Evolutionary conservation across 1,140 invertebrate genomes (phyloP), one percentile per base, ranked within the genome.

Genomic region (Trissolcus basalis): DNA sequence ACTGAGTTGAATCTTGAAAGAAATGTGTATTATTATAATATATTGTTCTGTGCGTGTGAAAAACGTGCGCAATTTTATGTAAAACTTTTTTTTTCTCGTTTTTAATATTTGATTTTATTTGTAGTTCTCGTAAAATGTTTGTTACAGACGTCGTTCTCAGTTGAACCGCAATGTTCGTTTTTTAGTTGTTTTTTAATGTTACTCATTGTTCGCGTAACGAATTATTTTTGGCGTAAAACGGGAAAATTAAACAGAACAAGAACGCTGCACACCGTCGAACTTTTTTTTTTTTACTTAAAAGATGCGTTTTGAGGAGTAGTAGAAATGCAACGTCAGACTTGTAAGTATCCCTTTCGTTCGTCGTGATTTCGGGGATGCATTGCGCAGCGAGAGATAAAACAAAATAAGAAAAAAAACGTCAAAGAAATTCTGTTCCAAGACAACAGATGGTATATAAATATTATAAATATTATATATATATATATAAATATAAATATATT

Each of bases 381-480:
- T 60, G 59, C 54, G 67, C 58, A 61, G 53, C 13, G 47, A n/a
- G 19, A 59, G 51, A 58, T 48, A 55, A 27, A 27, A 27, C 6
- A 6, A 27, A 27, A 27, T 6, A 63, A 56, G 12, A 49, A 54
- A 48, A 67, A 41, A 61, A 69, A 67, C 45, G 65, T 79, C 58
- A 43, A 36, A 53, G 56, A 50, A 75, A 74, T 51, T 54, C 61
- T 64, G 54, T 69, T 75, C 27, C 55, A 53, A 45, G 9, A 65
- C 60, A 61, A 53, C 71, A 75, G 61, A 72, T 68, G 64, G 73
- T 47, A 79, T 79, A 79, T 79, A 79, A 72, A 79, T 79, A 79
- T 65, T 79, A 79, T 79, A 79, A 75, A 79, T 75, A 75, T 74
- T 78, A 78, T 78, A 78, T 63, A 78, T 78, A 75, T 78, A 78